Percentiles rank a stretch among this genome's conserved stretches.
Conservation (phyloP, 2,113 vertebrate species). For the Peromyscus californicus region DNA sequence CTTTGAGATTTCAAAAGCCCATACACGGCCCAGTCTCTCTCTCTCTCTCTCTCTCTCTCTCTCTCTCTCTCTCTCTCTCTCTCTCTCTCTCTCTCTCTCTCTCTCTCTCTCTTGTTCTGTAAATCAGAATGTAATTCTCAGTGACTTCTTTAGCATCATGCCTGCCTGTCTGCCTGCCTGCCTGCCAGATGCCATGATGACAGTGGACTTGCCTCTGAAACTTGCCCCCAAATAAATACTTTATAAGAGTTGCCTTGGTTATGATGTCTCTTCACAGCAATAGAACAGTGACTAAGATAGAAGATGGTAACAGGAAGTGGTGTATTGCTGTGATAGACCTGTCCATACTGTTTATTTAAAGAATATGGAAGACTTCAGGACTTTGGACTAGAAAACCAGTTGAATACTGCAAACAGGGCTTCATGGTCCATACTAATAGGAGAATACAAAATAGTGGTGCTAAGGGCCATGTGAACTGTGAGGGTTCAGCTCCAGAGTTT, state of each 20-base stretch:
- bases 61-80: background rate
- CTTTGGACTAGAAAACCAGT: background rate
- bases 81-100: background rate
- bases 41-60: background rate
- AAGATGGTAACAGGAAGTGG: background rate
- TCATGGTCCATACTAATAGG: background rate
- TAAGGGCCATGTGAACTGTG: background rate
- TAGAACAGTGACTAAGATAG: background rate
- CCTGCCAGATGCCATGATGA: background rate
- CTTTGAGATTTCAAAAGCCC: background rate
- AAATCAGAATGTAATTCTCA: background rate
- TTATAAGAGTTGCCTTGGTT: background rate
- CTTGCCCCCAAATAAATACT: background rate
- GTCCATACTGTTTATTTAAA: background rate
- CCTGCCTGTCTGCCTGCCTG: background rate
- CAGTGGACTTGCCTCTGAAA: background rate
- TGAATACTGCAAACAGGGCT: background rate
- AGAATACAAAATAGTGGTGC: background rate
- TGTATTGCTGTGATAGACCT: background rate
- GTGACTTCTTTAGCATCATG: background rate
- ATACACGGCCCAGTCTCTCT: background rate
- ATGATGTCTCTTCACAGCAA: background rate
- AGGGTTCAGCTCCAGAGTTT: no score
- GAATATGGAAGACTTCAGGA: background rate
- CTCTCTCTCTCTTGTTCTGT: background rate